Base-by-base conservation (phyloP, 2,888 invertebrate species). In the Amiota communis region DNA sequence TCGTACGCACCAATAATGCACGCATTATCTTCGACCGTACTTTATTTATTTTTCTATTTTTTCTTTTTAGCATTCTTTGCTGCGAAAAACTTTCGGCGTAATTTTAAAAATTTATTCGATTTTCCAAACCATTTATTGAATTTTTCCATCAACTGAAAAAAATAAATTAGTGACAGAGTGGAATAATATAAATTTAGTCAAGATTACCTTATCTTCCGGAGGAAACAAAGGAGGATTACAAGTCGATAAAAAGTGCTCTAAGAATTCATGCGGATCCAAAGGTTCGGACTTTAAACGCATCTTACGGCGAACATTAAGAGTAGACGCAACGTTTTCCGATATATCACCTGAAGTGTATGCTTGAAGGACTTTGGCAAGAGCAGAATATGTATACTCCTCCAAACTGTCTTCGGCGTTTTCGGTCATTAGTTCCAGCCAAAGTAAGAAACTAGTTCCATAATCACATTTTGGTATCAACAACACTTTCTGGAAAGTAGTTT, bases 341-440 rank as follows among this genome's bases (percentile, higher is more conserved):
- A 92, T 90, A 72, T 87, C 84, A 0, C 88, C 92, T 17, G 87
- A 81, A 49, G 81, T 76, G 75, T 88, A 90, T 8, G 84, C 80
- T 46, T 83, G 83, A 4, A 89, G 79, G 2, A 87, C 82, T 74
- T 84, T 87, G 0, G 89, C 87, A 13, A 90, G 75, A 2, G 89
- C 83, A 1, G 87, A 83, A 51, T 85, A 80, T 1, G 80, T 74
- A 53, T 80, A 81, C 20, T 80, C 80, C 4, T 83, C 81, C 20
- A 84, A 73, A n/a, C 81, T 76, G 8, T 86, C 80, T 1, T 78
- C 75, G 2, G 79, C 76, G 74, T 80, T 77, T 75, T 85, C 81
- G 15, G 88, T 79, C 71, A 88, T 79, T 0, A 85, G 71, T 46
- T 84, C 81, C 2, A 86, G 74, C 87, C 89, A 89, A 47, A 88